Evolutionary conservation across 2,888 invertebrate species (phyloP).

Genomic region (Scaptomyza reducta): DNA sequence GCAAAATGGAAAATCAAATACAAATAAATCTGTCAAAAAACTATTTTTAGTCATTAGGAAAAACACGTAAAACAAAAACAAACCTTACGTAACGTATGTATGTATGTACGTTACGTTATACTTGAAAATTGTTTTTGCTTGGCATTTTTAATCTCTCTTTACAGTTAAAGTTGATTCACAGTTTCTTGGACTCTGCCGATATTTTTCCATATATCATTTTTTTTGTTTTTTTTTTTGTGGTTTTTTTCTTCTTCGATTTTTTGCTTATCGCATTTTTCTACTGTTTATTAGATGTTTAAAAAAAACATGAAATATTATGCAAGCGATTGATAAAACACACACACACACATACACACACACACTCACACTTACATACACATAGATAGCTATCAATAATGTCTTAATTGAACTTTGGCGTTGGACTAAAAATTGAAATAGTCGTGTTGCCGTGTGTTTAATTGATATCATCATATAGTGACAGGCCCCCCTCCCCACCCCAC

Average conservation of each 20-base stretch:
- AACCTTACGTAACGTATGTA: constrained; percentile 6
- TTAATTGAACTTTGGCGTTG: constrained; percentile 72
- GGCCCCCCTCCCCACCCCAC: not conserved
- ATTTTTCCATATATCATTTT: constrained; percentile 18
- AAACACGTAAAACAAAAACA: not conserved
- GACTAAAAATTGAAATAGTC: constrained; percentile 32
- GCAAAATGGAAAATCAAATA: constrained; percentile 14
- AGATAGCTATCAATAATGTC: constrained; percentile 61
- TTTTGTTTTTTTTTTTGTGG: not conserved
- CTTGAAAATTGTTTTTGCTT: not conserved
- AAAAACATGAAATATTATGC: constrained; percentile 45
- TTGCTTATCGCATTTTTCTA: not conserved
- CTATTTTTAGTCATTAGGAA: constrained; percentile 8
- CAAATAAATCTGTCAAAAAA: constrained; percentile 2
- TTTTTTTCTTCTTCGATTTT: no score
- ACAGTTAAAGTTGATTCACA: constrained; percentile 9
- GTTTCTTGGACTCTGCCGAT: not conserved
- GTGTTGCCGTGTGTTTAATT: constrained; percentile 38
- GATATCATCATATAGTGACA: constrained; percentile 12
- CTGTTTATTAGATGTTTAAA: constrained; percentile 62
- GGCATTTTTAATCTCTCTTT: not conserved
- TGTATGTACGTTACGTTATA: not conserved
- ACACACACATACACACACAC: not conserved
- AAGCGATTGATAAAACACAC: constrained; percentile 60
- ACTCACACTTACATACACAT: not conserved